Base-by-base conservation (phyloP, 1,140 invertebrate genomes). In the Scaptomyza hsui region DNA sequence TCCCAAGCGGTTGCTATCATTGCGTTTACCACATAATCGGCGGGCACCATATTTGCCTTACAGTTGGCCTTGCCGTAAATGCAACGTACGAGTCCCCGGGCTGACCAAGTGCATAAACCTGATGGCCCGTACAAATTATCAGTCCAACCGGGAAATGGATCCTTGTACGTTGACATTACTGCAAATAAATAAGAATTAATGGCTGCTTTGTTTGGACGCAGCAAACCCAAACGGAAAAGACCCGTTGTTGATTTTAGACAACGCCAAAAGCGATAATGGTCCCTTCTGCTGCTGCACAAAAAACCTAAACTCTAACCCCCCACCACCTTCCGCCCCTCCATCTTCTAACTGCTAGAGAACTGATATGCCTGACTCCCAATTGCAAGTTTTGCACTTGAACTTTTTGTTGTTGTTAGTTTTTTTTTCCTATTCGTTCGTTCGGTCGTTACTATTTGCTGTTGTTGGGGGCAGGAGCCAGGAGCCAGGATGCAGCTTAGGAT, bases 91-190 rank as follows among this genome's bases (percentile, higher is more conserved):
- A 97, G 78, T 47, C 96, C 96, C 79, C 94, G 93, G 12, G 93
- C 93, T 47, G 92, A 89, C 39, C 92, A 92, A 26, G 92, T 92
- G 44, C 92, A 89, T 26, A 94, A 88, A 47, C 93, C 95, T 80
- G 94, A 95, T 48, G 95, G 94, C 45, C 95, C 95, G 92, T 96
- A 96, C 52, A 95, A 93, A 91, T 96, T 97, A 90, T 97, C 96
- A 51, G 96, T 95, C 95, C 96, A 97, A 37, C 95, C 95, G 42
- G 91, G 85, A 35, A 93, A 78, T 51, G 94, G 94, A 89, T 97
- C 96, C 70, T 94, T 93, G 91, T 94, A 95, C 26, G 95, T 94
- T 32, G 95, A 95, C 42, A 95, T 94, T 52, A 97, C 95, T 93
- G 86, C 74, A 77, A 90, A 86, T 86, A 86, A 86, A 86, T 86